phyloP scores from a whole-genome alignment of 2,888 invertebrate species.

The Drosophila neoperkinsi region DNA sequence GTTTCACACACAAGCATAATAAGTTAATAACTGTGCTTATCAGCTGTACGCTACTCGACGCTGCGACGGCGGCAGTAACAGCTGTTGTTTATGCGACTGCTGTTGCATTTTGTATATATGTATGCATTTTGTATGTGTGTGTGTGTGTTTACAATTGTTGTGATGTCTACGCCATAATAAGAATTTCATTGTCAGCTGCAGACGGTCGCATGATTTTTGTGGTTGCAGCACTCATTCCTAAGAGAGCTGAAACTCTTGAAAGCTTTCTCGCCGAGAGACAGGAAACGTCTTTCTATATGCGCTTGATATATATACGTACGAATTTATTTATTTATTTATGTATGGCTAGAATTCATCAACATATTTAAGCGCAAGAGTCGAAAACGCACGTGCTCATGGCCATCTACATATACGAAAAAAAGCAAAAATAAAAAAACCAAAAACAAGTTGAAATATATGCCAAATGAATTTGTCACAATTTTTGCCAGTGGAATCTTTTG shows the following conservation, averaged over 20 bases:
- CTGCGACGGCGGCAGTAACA: slow-evolving; percentile 34
- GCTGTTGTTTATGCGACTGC: slow-evolving; percentile 53
- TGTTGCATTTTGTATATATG: slow-evolving; percentile 22
- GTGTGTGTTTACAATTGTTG: slow-evolving; percentile 16
- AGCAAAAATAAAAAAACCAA: slow-evolving; percentile 4
- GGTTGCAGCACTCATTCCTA: slow-evolving; percentile 18
- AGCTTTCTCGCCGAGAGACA: slow-evolving; percentile 40
- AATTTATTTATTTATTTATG: slow-evolving; percentile 11
- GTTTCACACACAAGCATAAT: slow-evolving; percentile 15
- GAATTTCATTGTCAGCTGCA: slow-evolving; percentile 30
- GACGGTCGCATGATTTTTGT: slow-evolving; percentile 1
- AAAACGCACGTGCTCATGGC: slow-evolving; percentile 59
- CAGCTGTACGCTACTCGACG: slow-evolving; percentile 61
- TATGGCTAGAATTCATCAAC: slow-evolving; percentile 24
- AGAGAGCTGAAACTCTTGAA: slow-evolving; percentile 7
- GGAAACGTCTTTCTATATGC: slow-evolving; percentile 46
- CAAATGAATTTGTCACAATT: slow-evolving; percentile 61
- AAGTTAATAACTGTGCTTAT: slow-evolving; percentile 66
- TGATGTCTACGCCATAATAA: slow-evolving; percentile 18
- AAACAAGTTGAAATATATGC: slow-evolving; percentile 10
- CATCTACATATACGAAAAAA: slow-evolving; percentile 42
- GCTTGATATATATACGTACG: slow-evolving; percentile 1
- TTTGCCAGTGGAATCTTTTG: slow-evolving; percentile 53
- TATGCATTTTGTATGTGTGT: slow-evolving; percentile 1
- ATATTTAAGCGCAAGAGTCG: slow-evolving; percentile 21